phyloP scores from a whole-genome alignment of 2,797 vertebrate species.

The Tapera naevia region DNA sequence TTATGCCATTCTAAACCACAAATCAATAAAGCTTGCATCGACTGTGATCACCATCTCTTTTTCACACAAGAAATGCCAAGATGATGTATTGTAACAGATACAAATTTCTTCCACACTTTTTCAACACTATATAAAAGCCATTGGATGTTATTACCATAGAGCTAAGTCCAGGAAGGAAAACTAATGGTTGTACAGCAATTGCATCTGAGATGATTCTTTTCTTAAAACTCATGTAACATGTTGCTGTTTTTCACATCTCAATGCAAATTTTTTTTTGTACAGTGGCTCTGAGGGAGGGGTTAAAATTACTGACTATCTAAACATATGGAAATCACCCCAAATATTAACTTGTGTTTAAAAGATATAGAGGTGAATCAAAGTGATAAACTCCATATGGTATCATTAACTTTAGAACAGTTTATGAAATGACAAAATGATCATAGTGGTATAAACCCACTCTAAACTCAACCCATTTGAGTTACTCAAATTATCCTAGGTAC shows the following conservation, averaged over 20 bases:
- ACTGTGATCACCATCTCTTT: neutral
- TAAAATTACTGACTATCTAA: neutral
- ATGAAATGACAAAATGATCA: neutral
- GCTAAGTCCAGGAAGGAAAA: neutral
- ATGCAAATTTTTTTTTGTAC: neutral
- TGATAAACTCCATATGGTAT: neutral
- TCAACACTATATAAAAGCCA: neutral
- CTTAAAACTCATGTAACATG: neutral
- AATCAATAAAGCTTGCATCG: neutral
- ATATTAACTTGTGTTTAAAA: neutral
- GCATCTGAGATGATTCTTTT: neutral
- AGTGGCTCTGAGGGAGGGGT: neutral
- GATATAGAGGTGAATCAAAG: neutral
- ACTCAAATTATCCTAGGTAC: neutral
- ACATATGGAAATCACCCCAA: neutral
- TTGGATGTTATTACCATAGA: neutral
- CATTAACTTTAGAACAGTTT: neutral
- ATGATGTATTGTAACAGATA: neutral
- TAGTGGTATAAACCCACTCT: neutral
- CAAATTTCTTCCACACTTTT: neutral
- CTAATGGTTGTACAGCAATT: neutral
- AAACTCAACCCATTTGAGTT: neutral
- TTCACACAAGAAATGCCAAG: neutral
- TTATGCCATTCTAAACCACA: neutral
- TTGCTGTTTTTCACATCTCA: neutral